phyloP scores from a whole-genome alignment of 2,797 vertebrate genomes.

The Sebastes hubbsi region DNA sequence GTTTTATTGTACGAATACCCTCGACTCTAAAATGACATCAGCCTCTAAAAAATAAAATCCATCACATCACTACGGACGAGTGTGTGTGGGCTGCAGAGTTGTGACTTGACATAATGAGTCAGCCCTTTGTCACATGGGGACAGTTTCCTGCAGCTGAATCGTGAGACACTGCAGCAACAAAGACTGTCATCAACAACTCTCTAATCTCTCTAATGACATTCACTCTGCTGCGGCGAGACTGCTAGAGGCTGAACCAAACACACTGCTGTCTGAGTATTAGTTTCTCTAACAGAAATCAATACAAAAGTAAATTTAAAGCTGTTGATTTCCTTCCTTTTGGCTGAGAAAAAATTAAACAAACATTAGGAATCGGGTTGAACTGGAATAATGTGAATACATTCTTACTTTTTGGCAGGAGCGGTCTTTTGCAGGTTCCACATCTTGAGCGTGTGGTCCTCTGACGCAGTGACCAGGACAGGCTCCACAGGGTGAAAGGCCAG shows the following conservation, averaged over 20 bases:
- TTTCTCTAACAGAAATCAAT: not conserved
- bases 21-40: slow-evolving; percentile 2
- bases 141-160: slow-evolving; percentile 21
- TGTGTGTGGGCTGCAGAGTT: slow-evolving; percentile 27
- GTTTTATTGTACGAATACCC: not conserved
- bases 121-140: slow-evolving; percentile 27
- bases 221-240: not conserved
- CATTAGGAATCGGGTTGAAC: not conserved
- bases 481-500: slow-evolving; percentile 95
- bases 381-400: not conserved
- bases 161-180: not conserved
- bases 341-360: not conserved
- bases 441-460: slow-evolving; percentile 98
- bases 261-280: not conserved
- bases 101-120: slow-evolving; percentile 19
- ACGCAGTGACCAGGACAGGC: slow-evolving; percentile 96
- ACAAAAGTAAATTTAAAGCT: not conserved
- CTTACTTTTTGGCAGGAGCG: slow-evolving; percentile 97
- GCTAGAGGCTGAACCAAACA: not conserved
- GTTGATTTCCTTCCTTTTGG: not conserved
- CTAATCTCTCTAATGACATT: not conserved
- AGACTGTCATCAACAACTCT: slow-evolving; percentile 1
- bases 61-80: not conserved
- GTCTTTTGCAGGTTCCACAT: slow-evolving; percentile 99
- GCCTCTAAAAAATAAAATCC: slow-evolving; percentile 28